A percentile compares a stretch with the other conserved stretches of the same genome.
phyloP scores from a whole-genome alignment of 2,797 vertebrate genomes.

The Sandelia bainsii region DNA sequence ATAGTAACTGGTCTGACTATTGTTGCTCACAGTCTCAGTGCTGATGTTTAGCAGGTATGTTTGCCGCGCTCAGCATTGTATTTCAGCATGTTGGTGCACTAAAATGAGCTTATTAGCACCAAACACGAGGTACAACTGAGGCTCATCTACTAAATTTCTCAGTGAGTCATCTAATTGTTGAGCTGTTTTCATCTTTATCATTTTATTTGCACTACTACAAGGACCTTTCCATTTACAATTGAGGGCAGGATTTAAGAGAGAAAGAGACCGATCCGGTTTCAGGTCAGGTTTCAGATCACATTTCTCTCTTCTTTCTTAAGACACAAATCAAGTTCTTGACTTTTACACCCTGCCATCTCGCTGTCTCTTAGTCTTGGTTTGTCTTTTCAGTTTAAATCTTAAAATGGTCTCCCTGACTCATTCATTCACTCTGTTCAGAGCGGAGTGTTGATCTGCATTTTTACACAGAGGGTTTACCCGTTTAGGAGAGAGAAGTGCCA shows the following conservation, averaged over 20 bases:
- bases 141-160: too few relatives aligned
- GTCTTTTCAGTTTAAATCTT: neutral
- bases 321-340: slow-evolving; percentile 14
- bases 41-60: too few relatives aligned
- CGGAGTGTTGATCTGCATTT: neutral
- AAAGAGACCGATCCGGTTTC: slow-evolving; percentile 12
- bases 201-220: neutral
- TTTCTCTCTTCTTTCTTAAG: neutral
- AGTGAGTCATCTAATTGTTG: too few relatives aligned
- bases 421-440: slow-evolving; percentile 2
- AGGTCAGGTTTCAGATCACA: slow-evolving; percentile 16
- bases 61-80: too few relatives aligned
- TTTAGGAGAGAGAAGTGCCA: slow-evolving; percentile 7
- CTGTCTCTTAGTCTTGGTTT: neutral
- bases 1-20: too few relatives aligned
- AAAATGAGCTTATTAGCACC: too few relatives aligned
- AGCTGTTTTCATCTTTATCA: too few relatives aligned
- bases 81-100: too few relatives aligned
- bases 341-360: neutral
- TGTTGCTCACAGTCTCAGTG: too few relatives aligned
- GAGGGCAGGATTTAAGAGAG: neutral
- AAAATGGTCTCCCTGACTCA: slow-evolving; percentile 17
- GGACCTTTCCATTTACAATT: neutral
- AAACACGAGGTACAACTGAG: too few relatives aligned
- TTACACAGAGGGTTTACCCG: neutral